Percentiles rank a stretch among this genome's conserved stretches.
Evolutionary conservation across 1,140 invertebrate genomes (phyloP).

Genomic region (Orussus abietinus): DNA sequence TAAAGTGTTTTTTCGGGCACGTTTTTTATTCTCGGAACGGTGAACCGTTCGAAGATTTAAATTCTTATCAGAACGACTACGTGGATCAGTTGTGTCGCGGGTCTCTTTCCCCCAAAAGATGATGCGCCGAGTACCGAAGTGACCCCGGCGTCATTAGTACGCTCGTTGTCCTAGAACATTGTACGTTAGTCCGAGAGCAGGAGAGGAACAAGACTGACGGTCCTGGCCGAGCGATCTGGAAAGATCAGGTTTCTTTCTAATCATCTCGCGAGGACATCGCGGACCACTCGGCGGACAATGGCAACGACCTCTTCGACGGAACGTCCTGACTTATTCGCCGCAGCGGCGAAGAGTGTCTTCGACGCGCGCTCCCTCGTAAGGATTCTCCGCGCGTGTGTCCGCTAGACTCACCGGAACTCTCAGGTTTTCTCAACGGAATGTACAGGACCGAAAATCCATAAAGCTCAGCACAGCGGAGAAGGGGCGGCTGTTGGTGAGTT

Average conservation of each 20-base stretch:
- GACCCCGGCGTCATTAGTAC: constrained; percentile 27
- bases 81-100: constrained; percentile 21
- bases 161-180: neutral
- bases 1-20: no score
- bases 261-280: neutral
- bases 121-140: constrained; percentile 27
- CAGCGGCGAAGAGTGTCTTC: constrained; percentile 11
- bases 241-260: no score
- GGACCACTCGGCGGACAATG: neutral
- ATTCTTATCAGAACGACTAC: no score
- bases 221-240: no score
- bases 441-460: neutral
- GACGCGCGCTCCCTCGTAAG: constrained; percentile 13
- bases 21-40: no score
- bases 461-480: no score
- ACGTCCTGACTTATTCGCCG: neutral
- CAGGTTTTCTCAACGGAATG: constrained; percentile 1
- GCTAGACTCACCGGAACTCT: constrained; percentile 7
- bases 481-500: no score
- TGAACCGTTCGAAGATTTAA: no score
- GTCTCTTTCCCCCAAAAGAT: no score
- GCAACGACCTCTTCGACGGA: neutral
- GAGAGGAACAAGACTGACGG: no score
- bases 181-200: neutral
- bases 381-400: constrained; percentile 19